Evolutionary conservation across 2,888 invertebrate species (phyloP), one percentile per base, ranked within the genome.

Genomic region (Antheraea assamensis): DNA sequence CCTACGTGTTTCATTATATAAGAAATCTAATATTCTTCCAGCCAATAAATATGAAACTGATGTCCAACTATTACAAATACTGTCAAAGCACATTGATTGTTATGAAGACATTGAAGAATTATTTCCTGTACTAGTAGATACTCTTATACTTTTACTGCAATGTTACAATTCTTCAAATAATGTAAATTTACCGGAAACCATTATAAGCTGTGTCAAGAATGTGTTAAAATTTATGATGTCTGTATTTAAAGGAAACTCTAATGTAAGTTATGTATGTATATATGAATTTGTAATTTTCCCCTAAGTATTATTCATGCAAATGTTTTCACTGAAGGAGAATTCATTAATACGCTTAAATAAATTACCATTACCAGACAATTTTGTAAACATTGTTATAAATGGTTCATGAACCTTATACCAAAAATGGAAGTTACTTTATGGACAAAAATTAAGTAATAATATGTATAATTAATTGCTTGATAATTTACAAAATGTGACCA

Each of bases 61-160:
- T 78, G 74, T 83, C 17, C 81, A 84, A 73, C 75, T 83, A 17
- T 73, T 90, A 7, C 73, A 80, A 70, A 75, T 75, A 13, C 70
- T 83, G 0, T 81, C 82, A 3, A 77, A 81, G 58, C 75, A 77
- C 74, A 80, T 85, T 49, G 76, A 81, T 74, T 75, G 77, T 70
- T 86, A 82, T 75, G 73, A 78, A 58, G 74, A 75, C 61, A 80
- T 84, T 68, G 80, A 84, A 77, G 71, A 78, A 70, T 70, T 83
- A 27, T 78, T 85, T 49, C 83, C 83, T 4, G 71, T 82, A 71
- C 71, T 91, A 30, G 76, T 88, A 21, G 85, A 88, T 27, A 79
- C 81, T 24, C 72, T 89, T 17, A 76, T 82, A 17, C 75, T 81
- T 10, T 74, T 75, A 86, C 27, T 78, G 79, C 73, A 82, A 79